Evolutionary conservation across 2,113 vertebrate species (phyloP), one percentile per base, ranked within the genome.

Genomic region (Urocitellus parryii): DNA sequence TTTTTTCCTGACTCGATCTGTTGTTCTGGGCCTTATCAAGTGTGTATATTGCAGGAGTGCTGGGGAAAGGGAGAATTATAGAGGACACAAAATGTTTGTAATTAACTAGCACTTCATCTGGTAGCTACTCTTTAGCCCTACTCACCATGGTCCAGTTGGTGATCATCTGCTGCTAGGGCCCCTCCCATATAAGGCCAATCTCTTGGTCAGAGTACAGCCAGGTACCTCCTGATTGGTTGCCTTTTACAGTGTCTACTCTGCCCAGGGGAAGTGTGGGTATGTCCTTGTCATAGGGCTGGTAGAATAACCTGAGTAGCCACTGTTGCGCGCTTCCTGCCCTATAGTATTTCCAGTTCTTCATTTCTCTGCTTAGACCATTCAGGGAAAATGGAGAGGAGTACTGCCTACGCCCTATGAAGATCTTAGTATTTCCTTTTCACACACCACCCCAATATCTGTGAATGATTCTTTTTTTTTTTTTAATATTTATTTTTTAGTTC

Each of bases 101-200:
- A 42, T 51, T 14, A 51, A 3, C 13, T 18, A 56, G 32, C 24
- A 37, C 12, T 63, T 6, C 1, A 1, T 25, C 24, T 34, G 12
- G 29, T 48, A 39, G n/a, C 42, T 80, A 8, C 12, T 14, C 12
- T 80, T 76, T 5, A 63, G 61, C n/a, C 79, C 24, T 4, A 2
- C 1, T 22, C 4, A 8, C 1, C 1, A 1, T 24, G 13, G 45
- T 39, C 24, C 3, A 22, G 25, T 53, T 58, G 48, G 22, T 5
- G 22, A 25, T 14, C 0, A 0, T 13, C 39, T 39, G 39, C 24
- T 58, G 25, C 22, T 20, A 53, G 17, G 34, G 8, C 45, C 10
- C 32, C 58, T 56, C 9, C 27, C 24, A 3, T 79, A 2, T 16
- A 58, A 61, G 63, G 53, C 22, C 25, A 45, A 42, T 58, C 5